Percentiles rank a stretch among this genome's conserved stretches.
Conservation (phyloP, 2,888 invertebrate genomes). For the Stenolophus ochropezus region DNA sequence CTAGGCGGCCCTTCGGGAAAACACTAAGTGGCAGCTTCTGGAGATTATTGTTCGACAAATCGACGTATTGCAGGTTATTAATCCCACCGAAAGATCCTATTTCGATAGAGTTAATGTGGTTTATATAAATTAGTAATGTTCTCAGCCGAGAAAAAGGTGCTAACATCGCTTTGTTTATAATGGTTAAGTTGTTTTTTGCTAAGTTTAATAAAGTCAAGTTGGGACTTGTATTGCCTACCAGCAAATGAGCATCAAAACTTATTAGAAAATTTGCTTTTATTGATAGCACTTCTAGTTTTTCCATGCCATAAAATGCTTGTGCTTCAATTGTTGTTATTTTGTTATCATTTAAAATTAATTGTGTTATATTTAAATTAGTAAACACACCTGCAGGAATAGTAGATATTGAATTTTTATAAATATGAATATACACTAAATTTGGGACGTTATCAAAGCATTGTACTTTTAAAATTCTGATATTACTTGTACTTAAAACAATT, state of each 20-base stretch:
- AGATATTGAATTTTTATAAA: conserved; percentile 31
- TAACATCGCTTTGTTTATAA: not conserved
- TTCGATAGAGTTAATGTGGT: conserved; percentile 13
- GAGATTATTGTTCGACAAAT: conserved; percentile 36
- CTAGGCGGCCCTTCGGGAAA: not conserved
- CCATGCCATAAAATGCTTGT: conserved; percentile 39
- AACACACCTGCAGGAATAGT: conserved; percentile 11
- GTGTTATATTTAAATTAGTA: not conserved
- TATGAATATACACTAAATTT: not conserved
- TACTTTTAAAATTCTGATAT: not conserved
- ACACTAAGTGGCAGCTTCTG: not conserved
- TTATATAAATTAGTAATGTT: not conserved
- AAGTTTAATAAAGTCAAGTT: not conserved
- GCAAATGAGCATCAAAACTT: not conserved
- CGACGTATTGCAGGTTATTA: not conserved
- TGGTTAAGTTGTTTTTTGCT: conserved; percentile 12
- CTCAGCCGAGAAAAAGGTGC: not conserved
- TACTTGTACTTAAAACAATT: not conserved
- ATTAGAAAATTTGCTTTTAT: conserved; percentile 1
- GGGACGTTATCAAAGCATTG: not conserved
- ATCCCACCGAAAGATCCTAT: not conserved
- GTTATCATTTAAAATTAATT: conserved; percentile 37
- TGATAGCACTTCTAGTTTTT: not conserved
- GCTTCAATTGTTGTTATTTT: conserved; percentile 21
- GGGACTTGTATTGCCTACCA: conserved; percentile 22